Conservation (phyloP, 2,113 vertebrate species). For the Phrynosoma blainvillii region DNA sequence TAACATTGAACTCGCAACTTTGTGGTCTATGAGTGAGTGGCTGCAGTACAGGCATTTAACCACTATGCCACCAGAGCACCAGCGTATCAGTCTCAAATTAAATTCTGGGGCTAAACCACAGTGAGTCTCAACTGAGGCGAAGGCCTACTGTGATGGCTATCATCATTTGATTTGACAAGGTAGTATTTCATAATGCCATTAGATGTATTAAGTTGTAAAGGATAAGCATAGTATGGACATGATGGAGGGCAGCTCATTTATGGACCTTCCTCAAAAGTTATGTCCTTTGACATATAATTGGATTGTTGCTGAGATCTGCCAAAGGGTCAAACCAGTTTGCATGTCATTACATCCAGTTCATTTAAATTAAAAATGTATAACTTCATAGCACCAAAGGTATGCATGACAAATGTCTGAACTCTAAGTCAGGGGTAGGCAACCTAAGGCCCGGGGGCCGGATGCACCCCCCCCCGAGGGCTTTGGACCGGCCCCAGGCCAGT, state of each 20-base stretch:
- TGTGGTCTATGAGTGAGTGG: no score
- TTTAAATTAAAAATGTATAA: not conserved
- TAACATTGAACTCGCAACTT: no score
- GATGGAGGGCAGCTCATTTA: not conserved
- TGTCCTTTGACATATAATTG: not conserved
- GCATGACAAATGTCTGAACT: not conserved
- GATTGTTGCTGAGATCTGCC: not conserved
- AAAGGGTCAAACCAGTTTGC: not conserved
- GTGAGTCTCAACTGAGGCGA: not conserved
- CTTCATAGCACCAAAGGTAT: not conserved
- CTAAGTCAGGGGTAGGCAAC: no score
- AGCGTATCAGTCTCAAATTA: not conserved
- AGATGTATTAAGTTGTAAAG: not conserved
- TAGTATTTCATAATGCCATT: not conserved
- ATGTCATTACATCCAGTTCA: not conserved
- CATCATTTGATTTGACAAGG: not conserved
- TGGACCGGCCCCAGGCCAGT: no score
- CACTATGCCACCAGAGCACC: no score
- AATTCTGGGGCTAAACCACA: not conserved
- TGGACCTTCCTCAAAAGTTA: not conserved
- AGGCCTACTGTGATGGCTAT: no score
- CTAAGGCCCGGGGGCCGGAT: no score
- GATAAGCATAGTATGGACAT: not conserved
- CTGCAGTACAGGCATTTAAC: no score
- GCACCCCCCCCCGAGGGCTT: no score